These are phyloP conservation scores for Adelognathus sp. DNA, from an alignment of 2,888 invertebrate species.

Conservation along the genomic window DNA sequence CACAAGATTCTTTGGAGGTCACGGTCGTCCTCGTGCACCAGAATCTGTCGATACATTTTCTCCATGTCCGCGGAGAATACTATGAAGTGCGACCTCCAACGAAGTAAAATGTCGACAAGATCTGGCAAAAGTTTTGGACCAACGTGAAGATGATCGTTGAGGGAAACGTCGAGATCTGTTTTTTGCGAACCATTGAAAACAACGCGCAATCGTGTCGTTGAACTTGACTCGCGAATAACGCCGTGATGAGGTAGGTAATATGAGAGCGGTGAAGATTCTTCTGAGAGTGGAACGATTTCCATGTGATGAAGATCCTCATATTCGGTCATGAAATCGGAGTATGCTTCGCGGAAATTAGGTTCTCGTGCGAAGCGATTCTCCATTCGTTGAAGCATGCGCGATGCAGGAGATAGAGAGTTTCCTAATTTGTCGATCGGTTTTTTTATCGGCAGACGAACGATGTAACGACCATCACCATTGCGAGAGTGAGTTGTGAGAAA, in stretches of 20 bases:
- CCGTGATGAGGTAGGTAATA: slow-evolving; percentile 65
- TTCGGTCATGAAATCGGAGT: slow-evolving; percentile 16
- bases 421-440: not conserved
- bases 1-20: slow-evolving; percentile 73
- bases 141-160: slow-evolving; percentile 61
- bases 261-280: not conserved
- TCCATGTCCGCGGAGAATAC: slow-evolving; percentile 9
- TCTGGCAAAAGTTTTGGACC: slow-evolving; percentile 72
- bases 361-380: not conserved
- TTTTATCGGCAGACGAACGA: not conserved
- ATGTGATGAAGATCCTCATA: slow-evolving; percentile 9
- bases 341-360: not conserved
- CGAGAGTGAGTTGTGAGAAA: not conserved
- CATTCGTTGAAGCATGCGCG: not conserved
- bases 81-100: not conserved
- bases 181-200: slow-evolving; percentile 72
- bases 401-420: not conserved
- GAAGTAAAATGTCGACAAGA: slow-evolving; percentile 11
- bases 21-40: slow-evolving; percentile 46
- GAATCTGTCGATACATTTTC: slow-evolving; percentile 17
- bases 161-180: slow-evolving; percentile 64
- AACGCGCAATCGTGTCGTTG: slow-evolving; percentile 71
- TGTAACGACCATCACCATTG: not conserved
- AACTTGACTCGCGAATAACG: slow-evolving; percentile 68
- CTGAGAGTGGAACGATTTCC: not conserved